These are phyloP conservation scores for Andricus quercusramuli DNA, from an alignment of 2,888 invertebrate species.

Conservation along the genomic window DNA sequence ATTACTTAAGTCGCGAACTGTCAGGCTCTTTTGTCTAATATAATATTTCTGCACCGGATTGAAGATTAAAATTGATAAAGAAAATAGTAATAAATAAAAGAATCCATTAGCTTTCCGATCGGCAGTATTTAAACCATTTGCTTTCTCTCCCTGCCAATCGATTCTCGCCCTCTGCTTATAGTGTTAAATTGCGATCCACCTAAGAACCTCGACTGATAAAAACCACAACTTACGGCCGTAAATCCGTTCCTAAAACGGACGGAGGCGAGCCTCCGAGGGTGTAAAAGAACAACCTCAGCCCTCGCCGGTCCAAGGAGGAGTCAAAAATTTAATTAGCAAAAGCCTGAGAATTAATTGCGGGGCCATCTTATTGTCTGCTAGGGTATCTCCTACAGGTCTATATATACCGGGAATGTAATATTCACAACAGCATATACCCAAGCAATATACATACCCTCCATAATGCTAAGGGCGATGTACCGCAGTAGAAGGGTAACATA, in stretches of 20 bases:
- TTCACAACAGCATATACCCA: conserved; percentile 75
- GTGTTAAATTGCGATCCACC: conserved; percentile 8
- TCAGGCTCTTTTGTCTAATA: not conserved
- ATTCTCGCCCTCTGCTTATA: conserved; percentile 7
- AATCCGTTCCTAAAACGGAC: conserved; percentile 12
- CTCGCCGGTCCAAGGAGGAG: conserved; percentile 48
- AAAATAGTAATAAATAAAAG: too few species aligned
- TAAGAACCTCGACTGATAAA: conserved; percentile 11
- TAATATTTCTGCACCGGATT: not conserved
- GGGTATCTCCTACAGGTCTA: conserved; percentile 56
- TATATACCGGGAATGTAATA: conserved; percentile 76
- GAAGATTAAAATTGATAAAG: too few species aligned
- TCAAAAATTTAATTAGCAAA: conserved; percentile 77
- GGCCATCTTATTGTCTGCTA: conserved; percentile 71
- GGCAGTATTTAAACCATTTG: not conserved
- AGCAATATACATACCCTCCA: conserved; percentile 48
- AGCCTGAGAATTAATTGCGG: conserved; percentile 76
- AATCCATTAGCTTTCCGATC: not conserved
- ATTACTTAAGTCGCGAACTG: not conserved
- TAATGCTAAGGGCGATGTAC: conserved; percentile 56
- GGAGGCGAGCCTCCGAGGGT: not conserved
- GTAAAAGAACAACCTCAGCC: not conserved
- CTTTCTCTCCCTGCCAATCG: not conserved
- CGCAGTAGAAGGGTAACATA: conserved; percentile 51
- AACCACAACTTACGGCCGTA: not conserved